phyloP scores from a whole-genome alignment of 92 coral and sea anemone genomes.

The Siderastrea siderea region DNA sequence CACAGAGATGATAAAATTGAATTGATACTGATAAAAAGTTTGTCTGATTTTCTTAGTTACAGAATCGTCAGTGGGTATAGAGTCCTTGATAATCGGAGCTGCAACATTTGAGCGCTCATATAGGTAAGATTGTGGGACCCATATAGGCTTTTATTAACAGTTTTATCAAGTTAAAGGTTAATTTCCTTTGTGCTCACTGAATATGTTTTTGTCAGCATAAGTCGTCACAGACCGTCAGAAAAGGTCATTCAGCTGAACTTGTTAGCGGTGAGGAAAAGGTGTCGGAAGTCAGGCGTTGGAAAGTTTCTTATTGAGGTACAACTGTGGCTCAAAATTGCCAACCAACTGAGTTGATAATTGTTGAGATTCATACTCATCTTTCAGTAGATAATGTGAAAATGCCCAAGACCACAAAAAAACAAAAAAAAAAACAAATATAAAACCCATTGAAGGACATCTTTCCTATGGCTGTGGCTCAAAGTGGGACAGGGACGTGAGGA shows the following conservation, averaged over 20 bases:
- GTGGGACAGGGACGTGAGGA: too few relatives aligned
- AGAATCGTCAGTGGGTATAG: conserved; percentile 71
- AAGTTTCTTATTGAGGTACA: conserved; percentile 78
- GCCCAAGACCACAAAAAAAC: too few relatives aligned
- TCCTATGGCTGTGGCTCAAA: too few relatives aligned
- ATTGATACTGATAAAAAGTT: conserved; percentile 51
- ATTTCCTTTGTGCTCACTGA: neutral
- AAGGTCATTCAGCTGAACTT: conserved; percentile 84
- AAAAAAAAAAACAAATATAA: too few relatives aligned
- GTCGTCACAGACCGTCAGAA: conserved; percentile 66
- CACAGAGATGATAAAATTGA: conserved; percentile 48
- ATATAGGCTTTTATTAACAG: conserved; percentile 11
- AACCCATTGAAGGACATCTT: too few relatives aligned
- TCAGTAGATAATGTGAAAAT: too few relatives aligned
- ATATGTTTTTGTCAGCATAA: neutral
- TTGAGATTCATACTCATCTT: too few relatives aligned
- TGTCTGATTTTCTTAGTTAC: conserved; percentile 55
- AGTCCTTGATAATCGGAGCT: conserved; percentile 82
- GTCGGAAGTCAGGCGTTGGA: conserved; percentile 87
- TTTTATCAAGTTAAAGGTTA: too few relatives aligned
- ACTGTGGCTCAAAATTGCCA: neutral
- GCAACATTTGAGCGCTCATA: conserved; percentile 88
- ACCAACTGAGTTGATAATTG: too few relatives aligned
- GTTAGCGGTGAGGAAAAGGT: conserved; percentile 82
- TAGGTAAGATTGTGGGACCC: conserved; percentile 68